Percentiles rank a stretch among this genome's conserved stretches.
These are phyloP conservation scores for Verasper variegatus DNA, from an alignment of 2,113 vertebrate species.

Conservation along the genomic window DNA sequence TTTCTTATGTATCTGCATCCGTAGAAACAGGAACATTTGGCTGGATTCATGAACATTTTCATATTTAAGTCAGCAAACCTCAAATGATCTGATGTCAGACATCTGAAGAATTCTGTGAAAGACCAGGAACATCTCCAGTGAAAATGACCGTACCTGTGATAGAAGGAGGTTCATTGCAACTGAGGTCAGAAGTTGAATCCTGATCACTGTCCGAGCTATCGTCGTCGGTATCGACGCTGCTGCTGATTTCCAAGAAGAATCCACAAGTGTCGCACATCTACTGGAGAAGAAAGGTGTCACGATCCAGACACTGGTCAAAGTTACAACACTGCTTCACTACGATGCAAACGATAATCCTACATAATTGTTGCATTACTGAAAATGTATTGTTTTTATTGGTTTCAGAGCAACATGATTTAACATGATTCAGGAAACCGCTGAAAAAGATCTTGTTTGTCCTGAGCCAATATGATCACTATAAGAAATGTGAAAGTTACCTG, in stretches of 20 bases:
- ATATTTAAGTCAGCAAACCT: neutral
- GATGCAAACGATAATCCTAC: too few relatives aligned
- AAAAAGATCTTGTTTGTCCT: too few relatives aligned
- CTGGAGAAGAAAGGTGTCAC: neutral
- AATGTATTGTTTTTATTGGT: too few relatives aligned
- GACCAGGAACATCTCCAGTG: neutral
- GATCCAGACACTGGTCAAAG: too few relatives aligned
- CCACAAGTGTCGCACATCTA: slow-evolving; percentile 76
- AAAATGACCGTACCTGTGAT: slow-evolving; percentile 24
- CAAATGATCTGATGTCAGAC: neutral
- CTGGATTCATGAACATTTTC: neutral
- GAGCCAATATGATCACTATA: too few relatives aligned
- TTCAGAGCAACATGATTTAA: too few relatives aligned
- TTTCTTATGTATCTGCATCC: neutral
- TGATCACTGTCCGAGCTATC: slow-evolving; percentile 4
- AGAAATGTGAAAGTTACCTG: slow-evolving; percentile 71
- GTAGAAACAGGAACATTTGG: neutral
- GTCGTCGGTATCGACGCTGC: too few relatives aligned
- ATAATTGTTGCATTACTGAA: too few relatives aligned
- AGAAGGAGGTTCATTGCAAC: neutral
- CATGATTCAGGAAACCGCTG: too few relatives aligned
- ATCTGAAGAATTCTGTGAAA: neutral
- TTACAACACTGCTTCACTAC: too few relatives aligned
- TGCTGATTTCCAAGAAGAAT: slow-evolving; percentile 58
- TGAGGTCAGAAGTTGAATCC: slow-evolving; percentile 12